phyloP scores from a whole-genome alignment of 2,113 vertebrate species.

The Serilophus lunatus region DNA sequence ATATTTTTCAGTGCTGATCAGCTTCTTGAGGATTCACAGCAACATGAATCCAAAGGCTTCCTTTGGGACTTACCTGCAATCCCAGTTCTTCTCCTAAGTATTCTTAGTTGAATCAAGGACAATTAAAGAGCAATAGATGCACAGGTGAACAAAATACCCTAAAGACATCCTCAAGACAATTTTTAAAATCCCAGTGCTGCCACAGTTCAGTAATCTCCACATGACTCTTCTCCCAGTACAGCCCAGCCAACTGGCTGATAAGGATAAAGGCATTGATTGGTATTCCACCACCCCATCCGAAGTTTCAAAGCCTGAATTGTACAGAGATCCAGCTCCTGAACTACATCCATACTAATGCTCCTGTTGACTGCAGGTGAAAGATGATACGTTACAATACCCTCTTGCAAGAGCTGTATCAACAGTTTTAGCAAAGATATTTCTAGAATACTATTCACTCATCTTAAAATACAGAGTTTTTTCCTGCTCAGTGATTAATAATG shows the following conservation, averaged over 20 bases:
- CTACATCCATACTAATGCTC: neutral
- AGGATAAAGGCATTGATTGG: neutral
- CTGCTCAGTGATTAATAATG: neutral
- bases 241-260: neutral
- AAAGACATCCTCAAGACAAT: neutral
- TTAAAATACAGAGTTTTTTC: neutral
- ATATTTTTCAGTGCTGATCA: neutral
- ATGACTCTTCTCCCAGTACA: accelerated
- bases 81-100: neutral
- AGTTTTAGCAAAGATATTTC: neutral
- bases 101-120: neutral
- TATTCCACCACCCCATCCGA: neutral
- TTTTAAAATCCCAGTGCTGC: neutral
- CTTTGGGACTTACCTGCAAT: neutral
- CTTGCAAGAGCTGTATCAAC: neutral
- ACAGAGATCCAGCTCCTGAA: neutral
- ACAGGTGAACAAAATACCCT: neutral
- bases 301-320: neutral
- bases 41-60: neutral
- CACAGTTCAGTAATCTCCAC: neutral
- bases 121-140: neutral
- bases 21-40: neutral
- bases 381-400: neutral
- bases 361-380: neutral
- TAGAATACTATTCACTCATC: neutral